Evolutionary conservation across 2,797 vertebrate species (phyloP), one percentile per base, ranked within the genome.

Genomic region (Dryobates pubescens): DNA sequence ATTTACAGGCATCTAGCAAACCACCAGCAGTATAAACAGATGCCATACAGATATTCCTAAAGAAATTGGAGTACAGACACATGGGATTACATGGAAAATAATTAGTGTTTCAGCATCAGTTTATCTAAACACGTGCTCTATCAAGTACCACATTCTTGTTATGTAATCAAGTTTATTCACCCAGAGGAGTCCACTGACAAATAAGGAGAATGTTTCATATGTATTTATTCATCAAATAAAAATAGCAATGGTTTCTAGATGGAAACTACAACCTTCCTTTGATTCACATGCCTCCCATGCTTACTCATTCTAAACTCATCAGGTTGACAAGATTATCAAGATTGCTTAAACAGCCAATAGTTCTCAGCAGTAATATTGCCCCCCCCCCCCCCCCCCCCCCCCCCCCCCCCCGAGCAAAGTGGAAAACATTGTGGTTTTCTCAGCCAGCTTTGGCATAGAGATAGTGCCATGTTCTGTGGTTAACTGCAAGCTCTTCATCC

Each of bases 391-490:
- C 12, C 38, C 12, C n/a, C 10, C 38, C 38, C 38, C 38, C 38
- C 38, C 36, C 12, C 38, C 12, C 36, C 36, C 36, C 36, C 38
- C 10, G 36, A 38, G 10, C 18, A 3, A 79, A 91, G 61, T 71
- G 45, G 74, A 93, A 94, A 93, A 88, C 56, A 89, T 8, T 17
- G 72, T 61, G 56, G 45, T 43, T 79, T 84, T 92, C 87, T 82
- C 82, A 53, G 32, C 30, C 47, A 94, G 22, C 17, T 90, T 71
- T 92, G 79, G 49, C 73, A 73, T 27, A 61, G 68, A 96, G 82
- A 89, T 89, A 95, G 92, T 93, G 64, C 58, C 91, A 68, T 32
- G 69, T 75, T 96, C 80, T 86, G 92, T 82, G 95, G 88, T 89
- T 61, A 88, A 41, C 65, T 90, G 81, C 88, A 84, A 58, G 86